These are phyloP conservation scores for Oikopleura vanhoeffeni DNA, from an alignment of 23 tunicate genomes.

Conservation along the genomic window DNA sequence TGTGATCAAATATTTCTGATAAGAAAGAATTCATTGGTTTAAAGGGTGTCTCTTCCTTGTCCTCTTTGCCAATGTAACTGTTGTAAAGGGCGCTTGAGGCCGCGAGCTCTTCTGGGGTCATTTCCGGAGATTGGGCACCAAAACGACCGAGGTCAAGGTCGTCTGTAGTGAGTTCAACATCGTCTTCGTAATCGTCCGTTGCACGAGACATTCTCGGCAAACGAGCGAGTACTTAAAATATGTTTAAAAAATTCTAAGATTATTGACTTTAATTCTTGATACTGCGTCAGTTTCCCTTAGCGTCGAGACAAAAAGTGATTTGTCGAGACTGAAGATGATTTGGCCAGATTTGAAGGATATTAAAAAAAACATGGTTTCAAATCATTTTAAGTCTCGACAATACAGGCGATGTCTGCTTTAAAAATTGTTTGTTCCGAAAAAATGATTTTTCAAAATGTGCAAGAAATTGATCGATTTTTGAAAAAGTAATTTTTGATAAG, in stretches of 20 bases:
- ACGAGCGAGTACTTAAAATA: not conserved
- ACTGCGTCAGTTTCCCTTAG: too few relatives aligned
- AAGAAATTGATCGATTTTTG: too few relatives aligned
- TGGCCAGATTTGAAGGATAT: too few relatives aligned
- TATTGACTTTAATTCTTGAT: too few relatives aligned
- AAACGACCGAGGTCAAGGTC: not conserved
- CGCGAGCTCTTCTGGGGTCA: not conserved
- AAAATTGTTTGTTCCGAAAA: too few relatives aligned
- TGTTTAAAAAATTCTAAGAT: not conserved
- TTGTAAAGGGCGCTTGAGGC: not conserved
- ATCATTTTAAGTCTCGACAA: too few relatives aligned
- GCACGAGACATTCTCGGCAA: not conserved
- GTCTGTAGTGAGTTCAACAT: not conserved
- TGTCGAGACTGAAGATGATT: too few relatives aligned
- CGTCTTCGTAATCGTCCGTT: not conserved
- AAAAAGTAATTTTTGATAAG: too few relatives aligned
- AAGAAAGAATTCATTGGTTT: not conserved
- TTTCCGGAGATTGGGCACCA: not conserved
- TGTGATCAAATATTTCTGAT: not conserved
- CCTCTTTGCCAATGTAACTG: not conserved
- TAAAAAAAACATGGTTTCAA: too few relatives aligned
- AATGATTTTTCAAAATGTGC: too few relatives aligned
- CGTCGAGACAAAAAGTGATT: too few relatives aligned
- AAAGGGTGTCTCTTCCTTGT: not conserved
- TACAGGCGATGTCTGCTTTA: too few relatives aligned